These are phyloP conservation scores for Acanthochromis polyacanthus DNA, from an alignment of 2,113 vertebrate genomes.

Conservation along the genomic window DNA sequence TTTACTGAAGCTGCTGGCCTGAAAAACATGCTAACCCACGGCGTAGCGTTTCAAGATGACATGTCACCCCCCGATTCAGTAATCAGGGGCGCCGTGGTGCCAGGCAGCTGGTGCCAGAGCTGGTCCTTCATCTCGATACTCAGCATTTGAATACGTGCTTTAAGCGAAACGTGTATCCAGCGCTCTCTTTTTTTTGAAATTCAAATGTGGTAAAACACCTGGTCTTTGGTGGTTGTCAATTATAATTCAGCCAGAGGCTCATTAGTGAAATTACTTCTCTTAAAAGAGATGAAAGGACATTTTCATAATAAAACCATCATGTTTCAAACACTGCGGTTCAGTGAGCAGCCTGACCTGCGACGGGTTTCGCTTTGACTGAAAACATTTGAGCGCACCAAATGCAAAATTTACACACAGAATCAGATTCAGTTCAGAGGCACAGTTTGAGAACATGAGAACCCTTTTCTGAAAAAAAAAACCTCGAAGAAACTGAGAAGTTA, in stretches of 20 bases:
- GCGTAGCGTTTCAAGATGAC: conserved; percentile 55
- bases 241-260: conserved; percentile 60
- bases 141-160: conserved; percentile 61
- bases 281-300: conserved; percentile 59
- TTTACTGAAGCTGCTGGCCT: conserved; percentile 48
- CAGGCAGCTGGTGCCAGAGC: conserved; percentile 66
- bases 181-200: conserved; percentile 42
- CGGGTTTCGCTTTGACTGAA: neutral
- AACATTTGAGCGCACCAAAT: conserved; percentile 6
- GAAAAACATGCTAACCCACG: conserved; percentile 53
- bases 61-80: conserved; percentile 45
- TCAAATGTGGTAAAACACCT: conserved; percentile 70
- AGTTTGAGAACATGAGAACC: neutral
- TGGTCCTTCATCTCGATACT: conserved; percentile 61
- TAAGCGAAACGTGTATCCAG: conserved; percentile 44
- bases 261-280: conserved; percentile 69
- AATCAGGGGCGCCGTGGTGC: conserved; percentile 49
- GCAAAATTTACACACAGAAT: conserved; percentile 9
- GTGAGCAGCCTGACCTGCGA: neutral
- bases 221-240: conserved; percentile 67
- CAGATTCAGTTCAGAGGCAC: conserved; percentile 7
- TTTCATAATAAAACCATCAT: conserved; percentile 64
- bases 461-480: neutral
- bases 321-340: conserved; percentile 25
- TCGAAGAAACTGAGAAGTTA: neutral